Conservation (phyloP, 2,797 vertebrate species). For the Poeciliopsis turneri region DNA sequence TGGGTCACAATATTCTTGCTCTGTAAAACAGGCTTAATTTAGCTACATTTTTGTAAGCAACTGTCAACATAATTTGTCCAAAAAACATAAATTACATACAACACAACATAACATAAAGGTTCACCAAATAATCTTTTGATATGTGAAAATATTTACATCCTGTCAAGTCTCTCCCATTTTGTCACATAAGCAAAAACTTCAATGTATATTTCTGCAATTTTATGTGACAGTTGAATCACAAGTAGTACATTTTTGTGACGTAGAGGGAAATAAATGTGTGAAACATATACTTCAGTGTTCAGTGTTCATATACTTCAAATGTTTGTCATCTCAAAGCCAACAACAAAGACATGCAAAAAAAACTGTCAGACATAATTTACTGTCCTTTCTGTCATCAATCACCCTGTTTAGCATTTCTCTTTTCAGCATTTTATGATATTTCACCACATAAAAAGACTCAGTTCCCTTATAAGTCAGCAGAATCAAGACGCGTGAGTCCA, state of each 20-base stretch:
- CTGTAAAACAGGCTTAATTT: background rate
- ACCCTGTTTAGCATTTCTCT: background rate
- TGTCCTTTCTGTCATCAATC: background rate
- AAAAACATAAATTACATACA: no score
- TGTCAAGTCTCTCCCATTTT: background rate
- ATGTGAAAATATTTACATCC: background rate
- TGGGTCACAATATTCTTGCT: no score
- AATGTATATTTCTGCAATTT: background rate
- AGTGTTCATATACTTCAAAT: no score
- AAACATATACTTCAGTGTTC: background rate
- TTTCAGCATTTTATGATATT: background rate
- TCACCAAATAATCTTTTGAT: background rate
- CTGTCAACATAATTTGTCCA: background rate
- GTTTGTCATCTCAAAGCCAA: background rate
- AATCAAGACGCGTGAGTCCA: background rate
- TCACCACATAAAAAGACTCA: background rate
- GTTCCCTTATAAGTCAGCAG: background rate
- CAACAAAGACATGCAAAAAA: background rate
- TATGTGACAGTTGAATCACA: background rate
- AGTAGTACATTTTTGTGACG: background rate
- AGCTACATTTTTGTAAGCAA: background rate
- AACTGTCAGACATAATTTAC: background rate
- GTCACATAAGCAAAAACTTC: background rate
- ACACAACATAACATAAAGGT: no score
- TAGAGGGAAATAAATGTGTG: background rate